Evolutionary conservation across 2,888 invertebrate genomes (phyloP), one percentile per base, ranked within the genome.

Genomic region (Taenaris catops): DNA sequence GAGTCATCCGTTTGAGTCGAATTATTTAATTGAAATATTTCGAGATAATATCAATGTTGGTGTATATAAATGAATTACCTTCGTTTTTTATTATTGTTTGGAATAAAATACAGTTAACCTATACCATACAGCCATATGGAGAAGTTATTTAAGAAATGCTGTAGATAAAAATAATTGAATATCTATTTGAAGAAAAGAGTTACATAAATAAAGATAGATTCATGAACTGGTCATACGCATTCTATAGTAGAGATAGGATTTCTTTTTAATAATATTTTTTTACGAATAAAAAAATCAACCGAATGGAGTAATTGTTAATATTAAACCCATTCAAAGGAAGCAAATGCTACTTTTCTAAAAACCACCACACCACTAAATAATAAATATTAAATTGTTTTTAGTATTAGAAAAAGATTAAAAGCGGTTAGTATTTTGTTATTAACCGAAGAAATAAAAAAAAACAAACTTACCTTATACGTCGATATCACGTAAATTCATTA

Each of bases 331-430:
- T 38, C 34, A 42, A 38, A 37, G 33, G 41, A 50, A 46, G 45
- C 49, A 45, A 4, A 23, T 23, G n/a, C 49, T 47, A 48, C 47
- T 46, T 53, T 58, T 57, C 53, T 58, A 51, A 57, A n/a, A 62
- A 86, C 84, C 86, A 84, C 81, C 81, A 83, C 84, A 86, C 86
- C 83, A 84, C 81, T 72, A 74, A 51, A 59, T 53, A 61, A 43
- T 48, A 47, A 45, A 49, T 16, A 48, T 51, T 49, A n/a, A n/a
- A n/a, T n/a, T 56, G 34, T 27, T 44, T 49, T 48, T 48, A 56
- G 42, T 61, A 69, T 73, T 73, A 75, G 62, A 68, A 16, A 23
- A 21, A 43, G 49, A 52, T 68, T 59, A 63, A 48, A 41, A 81
- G 83, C 84, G 81, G 52, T 79, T 80, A 72, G 66, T 52, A 46